Base-by-base conservation (phyloP, 1,140 invertebrate genomes). In the Araneus ventricosus region DNA sequence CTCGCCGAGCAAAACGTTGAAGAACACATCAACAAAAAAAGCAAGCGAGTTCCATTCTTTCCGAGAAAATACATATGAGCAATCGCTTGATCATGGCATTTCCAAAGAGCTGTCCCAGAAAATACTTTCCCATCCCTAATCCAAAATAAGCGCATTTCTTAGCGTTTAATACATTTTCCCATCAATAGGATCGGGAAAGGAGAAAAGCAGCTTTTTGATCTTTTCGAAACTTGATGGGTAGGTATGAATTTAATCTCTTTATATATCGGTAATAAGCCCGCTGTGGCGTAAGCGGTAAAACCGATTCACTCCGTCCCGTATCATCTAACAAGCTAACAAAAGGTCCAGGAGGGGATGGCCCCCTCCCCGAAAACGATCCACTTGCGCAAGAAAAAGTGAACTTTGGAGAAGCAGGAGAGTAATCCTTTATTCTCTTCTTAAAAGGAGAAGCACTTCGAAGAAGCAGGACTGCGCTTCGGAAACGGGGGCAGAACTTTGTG, bases 221-320 rank as follows among this genome's bases (percentile, higher is more conserved):
- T 75, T 75, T 37, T 34, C 27, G 5, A 75, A 75, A 75, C 70
- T 2, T 75, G 70, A 75, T 75, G 30, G 70, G 34, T 30, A 75
- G 34, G 70, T 75, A 75, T 75, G 30, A 75, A 75, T 37, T 75
- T 75, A 75, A 75, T 75, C 70, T 75, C 70, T 75, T 75, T 75
- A 75, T 75, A n/a, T 14, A 45, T 84, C n/a, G 39, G 80, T 84
- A 84, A 84, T 52, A 84, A 45, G 80, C 80, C 45, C n/a, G 22
- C 17, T 80, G 14, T 37, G 39, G 37, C 8, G 24, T 8, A 45
- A 27, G 39, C 22, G 80, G 27, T 7, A 45, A 84, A 84, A 84
- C 14, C n/a, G 27, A 27, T 84, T 84, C 45, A 24, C n/a, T n/a
- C n/a, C n/a, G 22, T 7, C 4, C 45, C 4, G 39, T 24, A 41